These are phyloP conservation scores for Dexiosoma caninum DNA, from an alignment of 2,888 invertebrate species.

Conservation along the genomic window DNA sequence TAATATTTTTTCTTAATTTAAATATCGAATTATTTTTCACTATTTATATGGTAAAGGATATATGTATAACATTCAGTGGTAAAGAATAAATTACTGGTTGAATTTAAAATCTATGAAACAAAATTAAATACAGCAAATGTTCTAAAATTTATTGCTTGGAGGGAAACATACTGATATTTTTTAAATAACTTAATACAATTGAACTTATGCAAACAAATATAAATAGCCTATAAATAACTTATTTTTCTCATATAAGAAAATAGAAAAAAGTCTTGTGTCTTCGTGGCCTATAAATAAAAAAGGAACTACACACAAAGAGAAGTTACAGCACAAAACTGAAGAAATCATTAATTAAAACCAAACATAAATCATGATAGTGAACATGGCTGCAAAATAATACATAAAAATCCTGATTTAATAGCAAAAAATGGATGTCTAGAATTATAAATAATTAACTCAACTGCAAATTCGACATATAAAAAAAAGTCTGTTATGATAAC, in stretches of 20 bases:
- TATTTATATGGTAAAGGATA: neutral
- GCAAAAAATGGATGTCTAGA: neutral
- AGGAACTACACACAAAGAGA: slow-evolving; percentile 38
- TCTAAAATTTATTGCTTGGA: too few species aligned
- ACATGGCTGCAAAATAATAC: slow-evolving; percentile 1
- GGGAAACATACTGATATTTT: too few species aligned
- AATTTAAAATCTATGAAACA: too few species aligned
- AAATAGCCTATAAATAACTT: too few species aligned
- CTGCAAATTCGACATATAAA: neutral
- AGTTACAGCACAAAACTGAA: neutral
- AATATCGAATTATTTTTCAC: too few species aligned
- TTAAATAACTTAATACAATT: too few species aligned
- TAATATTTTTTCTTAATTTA: too few species aligned
- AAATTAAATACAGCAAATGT: too few species aligned
- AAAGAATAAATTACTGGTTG: neutral
- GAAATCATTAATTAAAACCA: neutral
- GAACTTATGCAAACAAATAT: too few species aligned
- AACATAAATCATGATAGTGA: slow-evolving; percentile 33
- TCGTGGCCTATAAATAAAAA: slow-evolving; percentile 22
- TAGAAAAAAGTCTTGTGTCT: slow-evolving; percentile 44
- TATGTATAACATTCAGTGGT: neutral
- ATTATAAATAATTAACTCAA: neutral
- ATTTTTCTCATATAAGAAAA: slow-evolving; percentile 21
- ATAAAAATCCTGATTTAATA: slow-evolving; percentile 3
- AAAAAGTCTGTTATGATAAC: too few species aligned